Percentiles rank a stretch among this genome's conserved stretches.
Evolutionary conservation across 2,797 vertebrate genomes (phyloP).

Genomic region (Phylloscopus collybita): DNA sequence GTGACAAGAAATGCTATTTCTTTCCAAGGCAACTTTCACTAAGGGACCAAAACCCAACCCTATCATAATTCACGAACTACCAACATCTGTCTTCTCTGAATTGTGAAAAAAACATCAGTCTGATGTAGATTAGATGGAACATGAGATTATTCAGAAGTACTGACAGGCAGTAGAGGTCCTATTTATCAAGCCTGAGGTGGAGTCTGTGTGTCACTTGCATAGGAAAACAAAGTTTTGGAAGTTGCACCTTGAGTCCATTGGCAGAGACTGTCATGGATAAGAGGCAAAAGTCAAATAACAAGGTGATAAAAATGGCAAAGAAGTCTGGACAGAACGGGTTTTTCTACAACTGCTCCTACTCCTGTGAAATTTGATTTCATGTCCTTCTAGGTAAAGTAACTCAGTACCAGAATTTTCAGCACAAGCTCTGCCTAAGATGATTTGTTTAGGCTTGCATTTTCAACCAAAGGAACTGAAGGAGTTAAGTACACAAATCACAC

Average conservation of each 20-base stretch:
- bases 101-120: neutral
- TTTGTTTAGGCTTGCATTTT: neutral
- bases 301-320: neutral
- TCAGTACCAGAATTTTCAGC: neutral
- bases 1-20: neutral
- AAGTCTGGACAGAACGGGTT: neutral
- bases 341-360: neutral
- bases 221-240: neutral
- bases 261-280: neutral
- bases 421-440: neutral
- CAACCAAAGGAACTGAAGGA: neutral
- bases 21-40: neutral
- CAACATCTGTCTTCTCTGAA: neutral
- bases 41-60: neutral
- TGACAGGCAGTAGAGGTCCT: neutral
- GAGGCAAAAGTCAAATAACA: neutral
- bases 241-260: neutral
- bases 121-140: neutral
- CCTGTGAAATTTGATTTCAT: neutral
- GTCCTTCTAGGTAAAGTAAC: neutral
- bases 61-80: neutral
- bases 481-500: neutral
- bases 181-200: neutral
- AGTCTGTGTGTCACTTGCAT: accelerated
- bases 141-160: neutral